Evolutionary conservation across 2,888 invertebrate genomes (phyloP).

Genomic region (Aphodius sticticus): DNA sequence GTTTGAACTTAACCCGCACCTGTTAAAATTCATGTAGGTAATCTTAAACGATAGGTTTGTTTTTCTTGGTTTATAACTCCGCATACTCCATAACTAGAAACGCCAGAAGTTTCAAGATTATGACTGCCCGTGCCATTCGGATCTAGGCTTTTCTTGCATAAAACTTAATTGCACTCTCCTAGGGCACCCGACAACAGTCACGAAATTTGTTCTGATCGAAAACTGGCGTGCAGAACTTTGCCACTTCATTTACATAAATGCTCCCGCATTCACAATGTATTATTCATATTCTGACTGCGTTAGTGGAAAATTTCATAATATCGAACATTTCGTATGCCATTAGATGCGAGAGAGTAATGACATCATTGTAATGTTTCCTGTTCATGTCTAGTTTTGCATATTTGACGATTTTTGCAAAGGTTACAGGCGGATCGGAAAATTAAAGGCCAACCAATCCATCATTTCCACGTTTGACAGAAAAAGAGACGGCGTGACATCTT

Average conservation of each 20-base stretch:
- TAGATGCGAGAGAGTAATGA: neutral
- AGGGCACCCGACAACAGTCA: neutral
- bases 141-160: conserved; percentile 15
- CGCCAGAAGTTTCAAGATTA: neutral
- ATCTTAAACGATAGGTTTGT: neutral
- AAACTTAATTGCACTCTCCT: neutral
- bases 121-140: neutral
- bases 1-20: neutral
- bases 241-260: conserved; percentile 22
- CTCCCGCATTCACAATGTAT: conserved; percentile 10
- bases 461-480: too few relatives aligned
- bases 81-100: neutral
- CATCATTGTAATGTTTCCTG: too few relatives aligned
- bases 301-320: neutral
- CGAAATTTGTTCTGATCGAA: conserved; percentile 24
- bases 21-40: neutral
- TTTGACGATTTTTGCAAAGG: too few relatives aligned
- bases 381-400: too few relatives aligned
- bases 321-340: neutral
- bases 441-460: too few relatives aligned
- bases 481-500: too few relatives aligned
- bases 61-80: neutral
- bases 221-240: conserved; percentile 20
- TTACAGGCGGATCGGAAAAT: too few relatives aligned
- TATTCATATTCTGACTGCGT: conserved; percentile 10